phyloP scores from a whole-genome alignment of 1,140 invertebrate species.

The Macrostomum lignano region DNA sequence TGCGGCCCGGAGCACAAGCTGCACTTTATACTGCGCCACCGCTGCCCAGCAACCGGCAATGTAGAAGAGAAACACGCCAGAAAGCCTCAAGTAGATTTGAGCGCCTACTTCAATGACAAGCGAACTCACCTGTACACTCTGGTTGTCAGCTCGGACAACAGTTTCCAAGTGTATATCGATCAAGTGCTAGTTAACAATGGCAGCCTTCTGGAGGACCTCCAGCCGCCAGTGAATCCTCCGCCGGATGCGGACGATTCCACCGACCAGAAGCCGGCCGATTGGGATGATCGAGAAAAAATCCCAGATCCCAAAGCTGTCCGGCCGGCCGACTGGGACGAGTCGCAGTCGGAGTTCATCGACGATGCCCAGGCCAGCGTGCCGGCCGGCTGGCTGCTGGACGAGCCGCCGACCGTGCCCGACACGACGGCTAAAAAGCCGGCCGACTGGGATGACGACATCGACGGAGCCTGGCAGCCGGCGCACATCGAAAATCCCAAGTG shows the following conservation, averaged over 20 bases:
- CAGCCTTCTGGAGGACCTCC: conserved; percentile 50
- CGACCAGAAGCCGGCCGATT: conserved; percentile 62
- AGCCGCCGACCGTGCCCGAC: conserved; percentile 58
- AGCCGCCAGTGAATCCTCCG: conserved; percentile 68
- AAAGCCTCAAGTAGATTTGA: conserved; percentile 43
- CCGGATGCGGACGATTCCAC: conserved; percentile 71
- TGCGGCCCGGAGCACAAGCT: conserved; percentile 70
- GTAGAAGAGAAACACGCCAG: conserved; percentile 39
- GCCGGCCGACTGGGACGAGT: conserved; percentile 42
- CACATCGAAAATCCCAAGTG: conserved; percentile 37
- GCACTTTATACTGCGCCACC: conserved; percentile 75
- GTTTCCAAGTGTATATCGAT: conserved; percentile 32
- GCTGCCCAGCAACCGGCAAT: conserved; percentile 56
- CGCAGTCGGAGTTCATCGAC: conserved; percentile 17
- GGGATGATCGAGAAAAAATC: conserved; percentile 88
- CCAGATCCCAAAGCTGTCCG: conserved; percentile 54
- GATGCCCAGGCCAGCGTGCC: conserved; percentile 22
- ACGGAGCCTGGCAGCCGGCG: conserved; percentile 87
- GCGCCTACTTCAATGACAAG: conserved; percentile 63
- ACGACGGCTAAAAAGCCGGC: conserved; percentile 53
- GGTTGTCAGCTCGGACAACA: conserved; percentile 51
- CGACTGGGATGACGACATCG: conserved; percentile 92
- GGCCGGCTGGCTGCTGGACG: conserved; percentile 43
- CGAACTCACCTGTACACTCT: conserved; percentile 57
- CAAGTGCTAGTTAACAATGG: conserved; percentile 46